Evolutionary conservation across 2,888 invertebrate species (phyloP).

Genomic region (Tipula unca): DNA sequence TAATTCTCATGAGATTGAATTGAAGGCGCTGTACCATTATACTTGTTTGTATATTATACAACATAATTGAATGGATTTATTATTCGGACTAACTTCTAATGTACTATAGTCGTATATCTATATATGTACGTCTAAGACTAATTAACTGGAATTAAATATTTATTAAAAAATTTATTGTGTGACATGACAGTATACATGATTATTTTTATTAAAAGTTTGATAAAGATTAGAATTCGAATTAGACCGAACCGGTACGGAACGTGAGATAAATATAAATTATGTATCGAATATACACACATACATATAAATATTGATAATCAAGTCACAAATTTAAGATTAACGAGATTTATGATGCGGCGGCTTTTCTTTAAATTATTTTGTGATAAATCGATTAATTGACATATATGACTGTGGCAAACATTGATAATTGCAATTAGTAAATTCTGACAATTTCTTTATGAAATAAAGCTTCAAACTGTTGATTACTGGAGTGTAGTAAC

Average conservation of each 20-base stretch:
- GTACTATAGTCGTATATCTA: not conserved
- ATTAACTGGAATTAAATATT: not conserved
- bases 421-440: no score
- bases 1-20: not conserved
- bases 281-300: not conserved
- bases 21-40: not conserved
- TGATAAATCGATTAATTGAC: not conserved
- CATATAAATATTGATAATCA: no score
- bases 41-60: not conserved
- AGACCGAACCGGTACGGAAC: not conserved
- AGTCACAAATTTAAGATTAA: not conserved
- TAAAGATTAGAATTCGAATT: not conserved
- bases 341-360: not conserved
- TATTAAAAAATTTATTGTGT: not conserved
- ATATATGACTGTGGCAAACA: no score
- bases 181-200: not conserved
- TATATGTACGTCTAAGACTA: not conserved
- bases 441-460: no score
- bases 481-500: no score
- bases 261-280: not conserved
- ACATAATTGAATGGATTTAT: not conserved
- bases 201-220: not conserved
- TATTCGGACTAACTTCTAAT: not conserved
- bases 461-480: no score
- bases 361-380: not conserved